These are phyloP conservation scores for Eupsilia transversa DNA, from an alignment of 2,888 invertebrate species.

Conservation along the genomic window DNA sequence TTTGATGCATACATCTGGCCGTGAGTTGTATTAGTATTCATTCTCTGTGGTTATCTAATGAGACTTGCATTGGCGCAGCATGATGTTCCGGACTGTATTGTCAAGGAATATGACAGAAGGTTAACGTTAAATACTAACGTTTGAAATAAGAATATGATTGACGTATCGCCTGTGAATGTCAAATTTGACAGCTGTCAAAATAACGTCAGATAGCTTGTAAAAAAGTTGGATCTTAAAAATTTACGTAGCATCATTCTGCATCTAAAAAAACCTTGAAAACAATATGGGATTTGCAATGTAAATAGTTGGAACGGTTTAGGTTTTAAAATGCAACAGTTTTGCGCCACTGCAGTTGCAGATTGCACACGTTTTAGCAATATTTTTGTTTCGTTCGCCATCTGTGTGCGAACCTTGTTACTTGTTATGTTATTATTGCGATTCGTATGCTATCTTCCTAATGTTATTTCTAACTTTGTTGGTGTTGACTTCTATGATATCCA, in stretches of 20 bases:
- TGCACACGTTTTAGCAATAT: slow-evolving; percentile 51
- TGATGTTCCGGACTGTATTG: slow-evolving; percentile 27
- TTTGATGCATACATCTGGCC: slow-evolving; percentile 49
- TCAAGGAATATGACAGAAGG: slow-evolving; percentile 38
- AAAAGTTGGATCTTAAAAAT: background rate
- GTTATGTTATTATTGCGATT: slow-evolving; percentile 46
- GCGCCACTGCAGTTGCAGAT: slow-evolving; percentile 50
- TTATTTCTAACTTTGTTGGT: slow-evolving; percentile 38
- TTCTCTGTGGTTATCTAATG: slow-evolving; percentile 60
- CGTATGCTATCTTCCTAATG: slow-evolving; percentile 24
- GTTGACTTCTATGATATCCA: background rate
- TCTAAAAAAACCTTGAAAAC: slow-evolving; percentile 25
- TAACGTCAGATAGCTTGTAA: background rate
- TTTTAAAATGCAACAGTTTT: slow-evolving; percentile 55
- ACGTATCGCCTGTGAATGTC: background rate
- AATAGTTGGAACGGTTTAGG: slow-evolving; percentile 44
- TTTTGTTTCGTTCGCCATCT: slow-evolving; percentile 48
- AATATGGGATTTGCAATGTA: slow-evolving; percentile 51
- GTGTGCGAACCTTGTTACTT: slow-evolving; percentile 41
- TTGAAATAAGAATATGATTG: slow-evolving; percentile 6
- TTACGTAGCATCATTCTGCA: background rate
- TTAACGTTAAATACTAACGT: background rate
- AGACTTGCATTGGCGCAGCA: slow-evolving; percentile 54
- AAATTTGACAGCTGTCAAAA: slow-evolving; percentile 26
- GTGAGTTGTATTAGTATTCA: slow-evolving; percentile 54